Base-by-base conservation (phyloP, 2,113 vertebrate species). In the Neodontobutis hainanensis region DNA sequence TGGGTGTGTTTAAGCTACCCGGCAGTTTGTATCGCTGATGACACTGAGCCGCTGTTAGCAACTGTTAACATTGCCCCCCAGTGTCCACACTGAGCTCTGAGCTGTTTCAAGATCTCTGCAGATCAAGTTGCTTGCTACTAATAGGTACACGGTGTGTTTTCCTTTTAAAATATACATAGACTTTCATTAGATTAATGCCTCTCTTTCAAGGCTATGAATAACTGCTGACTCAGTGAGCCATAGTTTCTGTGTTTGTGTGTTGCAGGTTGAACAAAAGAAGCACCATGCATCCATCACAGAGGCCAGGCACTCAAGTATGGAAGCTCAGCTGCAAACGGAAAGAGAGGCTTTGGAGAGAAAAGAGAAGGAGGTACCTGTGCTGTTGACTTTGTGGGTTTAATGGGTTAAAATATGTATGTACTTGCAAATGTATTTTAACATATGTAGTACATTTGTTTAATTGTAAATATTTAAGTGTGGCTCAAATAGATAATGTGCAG, bases 311-410 rank as follows among this genome's bases (percentile, higher is more conserved):
- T 83, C 93, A 69, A 92, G 93, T 11, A 90, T 99, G 75, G 95
- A 98, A 90, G 87, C 92, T 65, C 96, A 97, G 40, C 75, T 99
- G 40, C 97, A 99, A 79, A 97, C 94, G 0, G 97, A 99, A 80
- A 91, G 95, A 89, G 97, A 98, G 75, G 97, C 97, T 74, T 91
- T 96, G 89, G 97, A 99, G 87, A 92, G 97, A 84, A 98, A 98
- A 76, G 96, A 98, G 85, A 99, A 97, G 63, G 97, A 99, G 96
- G 97, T 99, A 93, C 0, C 12, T 27, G 19, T 27, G 19, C 19
- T 27, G 19, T 27, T 27, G 19, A 27, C 10, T 6, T 43, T 43
- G 42, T 6, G 19, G 19, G 19, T 27, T 27, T 27, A 27, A 2
- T 27, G 19, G 1, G 7, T 43, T 43, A 6, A 43, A 43, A 43